Conservation (phyloP, 1,140 invertebrate species). For the Drosophila quadrilineata region DNA sequence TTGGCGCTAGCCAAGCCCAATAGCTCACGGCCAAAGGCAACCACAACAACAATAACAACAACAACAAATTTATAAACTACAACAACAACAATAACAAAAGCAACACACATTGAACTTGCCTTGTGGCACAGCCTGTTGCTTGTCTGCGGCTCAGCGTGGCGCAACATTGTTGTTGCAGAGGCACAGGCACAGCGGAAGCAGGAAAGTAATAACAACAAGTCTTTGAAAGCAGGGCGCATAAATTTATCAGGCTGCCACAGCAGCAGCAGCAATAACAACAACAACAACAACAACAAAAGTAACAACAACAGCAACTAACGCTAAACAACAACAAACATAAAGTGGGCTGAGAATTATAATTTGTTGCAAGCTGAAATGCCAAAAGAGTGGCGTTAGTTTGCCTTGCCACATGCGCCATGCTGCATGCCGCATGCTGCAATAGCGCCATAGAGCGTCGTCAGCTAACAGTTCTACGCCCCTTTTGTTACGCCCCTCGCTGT, state of each 20-base stretch:
- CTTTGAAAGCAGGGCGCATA: constrained; percentile 56
- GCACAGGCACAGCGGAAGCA: constrained; percentile 61
- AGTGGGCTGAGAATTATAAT: constrained; percentile 59
- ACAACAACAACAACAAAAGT: constrained; percentile 2
- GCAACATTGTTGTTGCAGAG: constrained; percentile 60
- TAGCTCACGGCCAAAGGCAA: constrained; percentile 32
- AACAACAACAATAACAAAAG: not conserved
- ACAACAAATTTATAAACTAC: too few relatives aligned
- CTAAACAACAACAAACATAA: constrained; percentile 48
- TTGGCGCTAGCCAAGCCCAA: constrained; percentile 52
- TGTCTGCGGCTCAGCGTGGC: constrained; percentile 52
- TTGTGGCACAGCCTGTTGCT: constrained; percentile 67
- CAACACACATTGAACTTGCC: constrained; percentile 34
- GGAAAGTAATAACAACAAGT: constrained; percentile 64
- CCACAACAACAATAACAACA: not conserved
- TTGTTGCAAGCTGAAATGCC: constrained; percentile 29
- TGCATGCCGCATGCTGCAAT: constrained; percentile 23
- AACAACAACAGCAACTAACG: constrained; percentile 29
- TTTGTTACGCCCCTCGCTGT: not conserved
- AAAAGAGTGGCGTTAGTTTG: constrained; percentile 23
- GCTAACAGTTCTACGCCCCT: not conserved
- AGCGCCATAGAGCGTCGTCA: constrained; percentile 3
- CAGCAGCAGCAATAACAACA: constrained; percentile 42
- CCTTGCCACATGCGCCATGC: not conserved
- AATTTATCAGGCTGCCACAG: constrained; percentile 46